Evolutionary conservation across 2,797 vertebrate genomes (phyloP).

Genomic region (Urocyon cinereoargenteus): DNA sequence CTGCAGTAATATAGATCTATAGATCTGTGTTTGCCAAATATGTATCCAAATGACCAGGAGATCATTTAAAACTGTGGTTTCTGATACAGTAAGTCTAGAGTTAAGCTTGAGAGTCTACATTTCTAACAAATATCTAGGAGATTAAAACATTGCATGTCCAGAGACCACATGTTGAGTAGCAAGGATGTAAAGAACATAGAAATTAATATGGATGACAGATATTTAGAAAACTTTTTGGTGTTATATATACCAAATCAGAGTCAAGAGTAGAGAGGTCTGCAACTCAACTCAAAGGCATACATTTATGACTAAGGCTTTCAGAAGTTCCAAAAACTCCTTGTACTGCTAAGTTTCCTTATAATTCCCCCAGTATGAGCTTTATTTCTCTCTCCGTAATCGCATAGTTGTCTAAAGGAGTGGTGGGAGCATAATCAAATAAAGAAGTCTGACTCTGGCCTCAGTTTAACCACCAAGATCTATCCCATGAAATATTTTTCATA

Average conservation of each 20-base stretch:
- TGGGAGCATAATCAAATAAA: not conserved
- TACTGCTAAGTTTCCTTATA: not conserved
- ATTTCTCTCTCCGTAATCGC: not conserved
- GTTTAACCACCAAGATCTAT: not conserved
- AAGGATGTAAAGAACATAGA: not conserved
- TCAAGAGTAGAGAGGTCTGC: not conserved
- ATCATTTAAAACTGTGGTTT: not conserved
- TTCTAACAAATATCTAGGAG: not conserved
- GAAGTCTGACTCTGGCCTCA: not conserved
- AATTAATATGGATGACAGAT: not conserved
- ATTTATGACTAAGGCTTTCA: not conserved
- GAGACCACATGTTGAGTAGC: not conserved
- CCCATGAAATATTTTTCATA: not conserved
- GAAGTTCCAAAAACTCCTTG: not conserved
- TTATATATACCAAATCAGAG: not conserved
- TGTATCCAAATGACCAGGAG: not conserved
- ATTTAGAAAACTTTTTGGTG: not conserved
- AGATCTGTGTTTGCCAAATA: not conserved
- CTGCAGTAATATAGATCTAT: not conserved
- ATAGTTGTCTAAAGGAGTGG: not conserved
- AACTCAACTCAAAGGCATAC: not conserved
- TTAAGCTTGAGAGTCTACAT: not conserved
- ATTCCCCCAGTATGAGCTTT: not conserved
- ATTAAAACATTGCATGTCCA: not conserved
- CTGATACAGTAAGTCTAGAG: not conserved